Evolutionary conservation across 2,113 vertebrate genomes (phyloP).

Genomic region (Jaculus jaculus): DNA sequence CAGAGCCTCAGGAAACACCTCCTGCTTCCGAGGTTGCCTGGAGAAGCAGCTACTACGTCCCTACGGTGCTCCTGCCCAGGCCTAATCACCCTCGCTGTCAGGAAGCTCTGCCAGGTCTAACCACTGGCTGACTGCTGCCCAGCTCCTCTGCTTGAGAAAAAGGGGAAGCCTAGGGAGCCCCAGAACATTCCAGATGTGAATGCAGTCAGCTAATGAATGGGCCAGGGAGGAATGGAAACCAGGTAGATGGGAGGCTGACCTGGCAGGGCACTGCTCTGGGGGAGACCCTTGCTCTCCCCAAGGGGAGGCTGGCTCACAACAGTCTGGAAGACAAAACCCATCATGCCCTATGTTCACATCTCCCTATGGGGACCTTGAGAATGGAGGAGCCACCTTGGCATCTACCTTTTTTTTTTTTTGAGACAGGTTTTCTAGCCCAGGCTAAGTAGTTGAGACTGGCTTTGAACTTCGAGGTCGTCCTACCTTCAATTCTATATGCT

Average conservation of each 20-base stretch:
- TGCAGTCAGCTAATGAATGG: too few relatives aligned
- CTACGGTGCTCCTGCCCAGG: background rate
- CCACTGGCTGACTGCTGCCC: background rate
- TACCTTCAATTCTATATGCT: too few relatives aligned
- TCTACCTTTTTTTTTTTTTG: too few relatives aligned
- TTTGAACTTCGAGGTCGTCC: too few relatives aligned
- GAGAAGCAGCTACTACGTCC: slow-evolving; percentile 14
- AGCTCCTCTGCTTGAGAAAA: background rate
- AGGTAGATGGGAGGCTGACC: background rate
- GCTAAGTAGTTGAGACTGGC: too few relatives aligned
- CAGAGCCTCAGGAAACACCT: background rate
- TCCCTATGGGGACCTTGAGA: background rate
- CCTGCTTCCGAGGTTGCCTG: slow-evolving; percentile 45
- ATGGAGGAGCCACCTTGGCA: too few relatives aligned
- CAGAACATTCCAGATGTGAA: background rate
- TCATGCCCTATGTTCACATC: background rate
- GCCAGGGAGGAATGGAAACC: background rate
- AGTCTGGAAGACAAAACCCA: background rate
- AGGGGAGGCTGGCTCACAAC: background rate
- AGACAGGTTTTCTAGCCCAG: too few relatives aligned
- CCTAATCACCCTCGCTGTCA: background rate
- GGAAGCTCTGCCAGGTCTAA: background rate
- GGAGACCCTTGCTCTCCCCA: background rate
- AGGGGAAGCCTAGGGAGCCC: background rate
- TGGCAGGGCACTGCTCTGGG: background rate